Evolutionary conservation across 2,888 invertebrate genomes (phyloP), one percentile per base, ranked within the genome.

Genomic region (Archips xylosteana): DNA sequence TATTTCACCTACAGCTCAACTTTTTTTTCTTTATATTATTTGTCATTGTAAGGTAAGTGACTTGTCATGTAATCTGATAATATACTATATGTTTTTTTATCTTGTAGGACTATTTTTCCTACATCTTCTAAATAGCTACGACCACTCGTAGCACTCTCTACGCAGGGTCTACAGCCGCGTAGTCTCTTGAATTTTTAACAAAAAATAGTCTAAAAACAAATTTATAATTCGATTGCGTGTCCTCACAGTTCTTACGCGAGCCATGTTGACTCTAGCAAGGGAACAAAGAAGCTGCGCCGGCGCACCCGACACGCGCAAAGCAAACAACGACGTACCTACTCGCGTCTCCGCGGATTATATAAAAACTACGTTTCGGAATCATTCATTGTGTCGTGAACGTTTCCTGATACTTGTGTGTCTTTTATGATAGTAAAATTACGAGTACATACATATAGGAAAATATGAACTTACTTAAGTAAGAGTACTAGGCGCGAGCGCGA

Each of bases 261-360:
- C 32, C 76, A 75, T 89, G 83, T 91, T 90, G 86, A 91, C 85
- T 87, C 78, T 83, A 84, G 82, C 82, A 81, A 82, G 83, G 85
- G 85, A 89, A 90, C 88, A 88, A 89, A 89, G 85, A 84, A 85
- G 83, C 83, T 82, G 81, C 81, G 84, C 79, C 79, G 76, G 77
- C 78, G 77, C 77, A 71, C 70, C 66, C 75, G 75, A 75, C 62
- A 63, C 49, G 59, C 57, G 71, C 67, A 68, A 15, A 71, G 77
- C 79, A 78, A 78, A 78, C 76, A 77, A 67, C 64, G 51, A 67
- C 64, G 63, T 60, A 71, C 63, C 65, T 42, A 47, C 45, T 34
- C 36, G 45, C 63, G 32, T 49, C 54, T 47, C 32, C 78, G 74
- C 75, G 77, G 69, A 54, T 70, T 63, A 47, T 69, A 64, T 67